These are phyloP conservation scores for Apeltes quadracus DNA, from an alignment of 2,113 vertebrate genomes.

Conservation along the genomic window DNA sequence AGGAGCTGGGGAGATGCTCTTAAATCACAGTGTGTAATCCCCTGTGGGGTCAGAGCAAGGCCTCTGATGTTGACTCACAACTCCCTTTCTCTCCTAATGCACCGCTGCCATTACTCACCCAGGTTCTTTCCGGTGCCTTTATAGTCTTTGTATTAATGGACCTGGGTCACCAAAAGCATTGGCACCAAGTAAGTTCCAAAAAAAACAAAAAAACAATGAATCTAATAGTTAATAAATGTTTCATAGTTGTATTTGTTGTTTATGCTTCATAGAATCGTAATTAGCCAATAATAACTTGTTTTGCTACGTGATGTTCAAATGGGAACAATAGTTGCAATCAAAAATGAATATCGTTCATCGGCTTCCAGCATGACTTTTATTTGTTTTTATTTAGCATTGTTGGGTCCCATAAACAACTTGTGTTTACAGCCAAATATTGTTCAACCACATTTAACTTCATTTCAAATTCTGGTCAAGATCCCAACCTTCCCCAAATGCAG, in stretches of 20 bases:
- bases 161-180: conserved; percentile 34
- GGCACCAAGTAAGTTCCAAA: conserved; percentile 39
- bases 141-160: conserved; percentile 49
- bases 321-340: background rate
- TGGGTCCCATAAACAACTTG: background rate
- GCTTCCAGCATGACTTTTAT: no score
- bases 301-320: background rate
- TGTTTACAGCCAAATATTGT: background rate
- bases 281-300: background rate
- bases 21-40: conserved; percentile 80
- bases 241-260: background rate
- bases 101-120: conserved; percentile 77
- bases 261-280: conserved; percentile 1
- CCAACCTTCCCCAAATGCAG: background rate
- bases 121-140: conserved; percentile 14
- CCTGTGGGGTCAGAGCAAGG: conserved; percentile 58
- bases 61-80: conserved; percentile 78
- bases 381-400: no score
- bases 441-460: background rate
- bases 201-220: conserved; percentile 6
- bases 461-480: background rate
- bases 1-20: conserved; percentile 71
- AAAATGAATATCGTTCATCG: no score
- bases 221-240: background rate
- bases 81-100: conserved; percentile 69